These are phyloP conservation scores for Romanomermis culicivorax DNA, from an alignment of 2,888 invertebrate genomes.

Conservation along the genomic window DNA sequence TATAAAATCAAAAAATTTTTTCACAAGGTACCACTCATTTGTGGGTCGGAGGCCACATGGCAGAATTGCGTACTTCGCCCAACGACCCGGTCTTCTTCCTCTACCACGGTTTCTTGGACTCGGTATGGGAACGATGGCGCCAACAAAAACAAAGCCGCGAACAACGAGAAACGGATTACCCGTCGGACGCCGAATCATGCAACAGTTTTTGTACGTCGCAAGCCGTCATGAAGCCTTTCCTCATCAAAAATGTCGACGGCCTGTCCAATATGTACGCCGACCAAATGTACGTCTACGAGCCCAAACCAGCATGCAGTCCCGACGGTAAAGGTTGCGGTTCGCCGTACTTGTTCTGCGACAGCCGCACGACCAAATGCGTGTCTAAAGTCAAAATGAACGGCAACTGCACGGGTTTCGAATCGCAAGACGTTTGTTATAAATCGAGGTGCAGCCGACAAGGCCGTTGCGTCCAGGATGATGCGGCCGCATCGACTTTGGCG, in stretches of 20 bases:
- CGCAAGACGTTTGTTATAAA: conserved; percentile 17
- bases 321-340: conserved; percentile 8
- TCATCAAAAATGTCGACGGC: conserved; percentile 10
- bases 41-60: conserved; percentile 27
- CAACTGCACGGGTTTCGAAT: conserved; percentile 21
- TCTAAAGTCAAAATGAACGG: conserved; percentile 21
- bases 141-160: conserved; percentile 15
- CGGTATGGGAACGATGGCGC: conserved; percentile 27
- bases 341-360: conserved; percentile 19
- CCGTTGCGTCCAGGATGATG: neutral
- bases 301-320: conserved; percentile 8
- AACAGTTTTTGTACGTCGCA: conserved; percentile 4
- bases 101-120: conserved; percentile 29
- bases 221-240: conserved; percentile 9
- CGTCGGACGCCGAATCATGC: conserved; percentile 6
- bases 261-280: conserved; percentile 8
- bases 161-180: conserved; percentile 8
- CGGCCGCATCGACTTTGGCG: neutral
- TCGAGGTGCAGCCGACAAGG: conserved; percentile 10
- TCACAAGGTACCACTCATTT: conserved; percentile 24
- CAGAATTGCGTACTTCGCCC: conserved; percentile 24
- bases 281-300: conserved; percentile 8
- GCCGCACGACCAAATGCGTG: conserved; percentile 15
- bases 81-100: conserved; percentile 30
- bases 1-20: too few relatives aligned